These are phyloP conservation scores for Dinothrombium tinctorium DNA, from an alignment of 1,140 invertebrate genomes.

Conservation along the genomic window DNA sequence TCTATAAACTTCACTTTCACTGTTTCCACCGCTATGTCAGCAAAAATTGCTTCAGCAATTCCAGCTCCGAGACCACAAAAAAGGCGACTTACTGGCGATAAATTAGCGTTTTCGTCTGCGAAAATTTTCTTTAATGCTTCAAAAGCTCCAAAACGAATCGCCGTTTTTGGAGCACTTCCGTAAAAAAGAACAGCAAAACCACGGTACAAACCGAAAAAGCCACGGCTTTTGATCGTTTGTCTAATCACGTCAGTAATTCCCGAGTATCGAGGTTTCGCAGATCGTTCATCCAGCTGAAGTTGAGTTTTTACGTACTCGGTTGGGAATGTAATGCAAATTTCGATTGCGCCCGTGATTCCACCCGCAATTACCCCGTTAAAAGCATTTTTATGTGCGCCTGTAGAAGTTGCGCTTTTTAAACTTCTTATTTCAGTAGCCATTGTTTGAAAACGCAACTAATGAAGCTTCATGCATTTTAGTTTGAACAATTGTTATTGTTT, in stretches of 20 bases:
- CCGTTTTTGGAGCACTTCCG: constrained; percentile 92
- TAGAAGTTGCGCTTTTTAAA: too few relatives aligned
- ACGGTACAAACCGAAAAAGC: constrained; percentile 74
- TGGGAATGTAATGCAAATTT: constrained; percentile 97
- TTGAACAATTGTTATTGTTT: too few relatives aligned
- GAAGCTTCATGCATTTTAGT: too few relatives aligned
- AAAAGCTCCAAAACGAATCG: constrained; percentile 56
- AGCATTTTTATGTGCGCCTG: constrained; percentile 35
- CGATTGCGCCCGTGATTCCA: constrained; percentile 74
- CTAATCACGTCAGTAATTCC: constrained; percentile 81
- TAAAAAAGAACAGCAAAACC: constrained; percentile 88
- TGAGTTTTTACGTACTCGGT: constrained; percentile 99
- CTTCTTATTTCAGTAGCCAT: too few relatives aligned
- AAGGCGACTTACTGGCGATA: constrained; percentile 45
- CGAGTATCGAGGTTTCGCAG: constrained; percentile 40
- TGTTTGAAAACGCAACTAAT: too few relatives aligned
- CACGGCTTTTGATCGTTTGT: constrained; percentile 67
- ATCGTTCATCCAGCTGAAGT: constrained; percentile 82
- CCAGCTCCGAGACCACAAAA: constrained; percentile 85
- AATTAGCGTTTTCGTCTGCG: constrained; percentile 50
- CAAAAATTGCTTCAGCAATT: constrained; percentile 75
- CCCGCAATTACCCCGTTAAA: too few relatives aligned
- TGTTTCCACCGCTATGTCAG: constrained; percentile 97
- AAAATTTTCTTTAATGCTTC: constrained; percentile 62
- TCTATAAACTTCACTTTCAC: constrained; percentile 99